Base-by-base conservation (phyloP, 2,888 invertebrate species). In the Hybos culiciformis region DNA sequence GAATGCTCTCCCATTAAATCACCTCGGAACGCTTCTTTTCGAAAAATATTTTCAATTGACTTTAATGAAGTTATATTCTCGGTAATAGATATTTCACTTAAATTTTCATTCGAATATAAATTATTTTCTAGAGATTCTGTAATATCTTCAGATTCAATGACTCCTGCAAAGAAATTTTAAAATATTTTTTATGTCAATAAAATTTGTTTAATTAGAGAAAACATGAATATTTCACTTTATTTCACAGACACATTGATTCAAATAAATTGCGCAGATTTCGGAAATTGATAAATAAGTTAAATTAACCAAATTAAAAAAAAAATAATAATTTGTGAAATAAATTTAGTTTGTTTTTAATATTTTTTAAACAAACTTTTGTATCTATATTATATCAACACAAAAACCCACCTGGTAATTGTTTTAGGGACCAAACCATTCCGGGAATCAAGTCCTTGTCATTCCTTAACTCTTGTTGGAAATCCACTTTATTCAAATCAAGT, bases 351-450 rank as follows among this genome's bases (percentile, higher is more conserved):
- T n/a, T n/a, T n/a, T n/a, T n/a, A n/a, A n/a, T n/a, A n/a, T n/a
- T n/a, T n/a, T n/a, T n/a, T n/a, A n/a, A n/a, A n/a, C n/a, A n/a
- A n/a, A n/a, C n/a, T n/a, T n/a, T n/a, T n/a, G n/a, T n/a, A n/a
- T n/a, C n/a, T n/a, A n/a, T n/a, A n/a, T n/a, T 70, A 71, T 4
- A 71, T 72, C 48, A 72, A 72, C 1, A n/a, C n/a, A 77, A 71
- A n/a, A 72, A n/a, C n/a, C n/a, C 62, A 0, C 77, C 75, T 0
- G 82, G 80, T 23, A 80, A 67, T 56, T 92, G 92, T 61, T 93
- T 92, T 3, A 84, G 68, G 32, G 91, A 72, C 72, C 80, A 81
- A 8, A 74, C 61, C 40, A 74, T 57, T 1, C 73, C 73, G 45
- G 55, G 18, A 14, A 31, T 50, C 3, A 56, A 55, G 48, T 61